These are phyloP conservation scores for Yasuhikotakia modesta DNA, from an alignment of 2,797 vertebrate species.

Conservation along the genomic window DNA sequence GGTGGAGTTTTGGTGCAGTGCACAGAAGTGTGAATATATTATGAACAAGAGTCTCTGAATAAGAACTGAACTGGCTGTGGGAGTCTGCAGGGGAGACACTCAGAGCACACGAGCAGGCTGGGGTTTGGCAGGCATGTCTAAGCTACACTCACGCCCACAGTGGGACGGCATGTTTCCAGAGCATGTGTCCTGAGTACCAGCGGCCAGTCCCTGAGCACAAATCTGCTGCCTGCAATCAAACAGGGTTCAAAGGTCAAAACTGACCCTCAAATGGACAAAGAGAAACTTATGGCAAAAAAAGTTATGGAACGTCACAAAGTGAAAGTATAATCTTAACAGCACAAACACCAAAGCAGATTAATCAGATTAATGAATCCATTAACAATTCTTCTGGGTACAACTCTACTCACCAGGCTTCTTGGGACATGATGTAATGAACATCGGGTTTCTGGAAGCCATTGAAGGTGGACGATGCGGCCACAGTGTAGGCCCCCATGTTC, in stretches of 20 bases:
- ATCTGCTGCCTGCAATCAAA: slow-evolving; percentile 83
- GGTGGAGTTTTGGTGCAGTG: background rate
- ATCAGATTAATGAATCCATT: too few species aligned
- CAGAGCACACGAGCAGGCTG: slow-evolving; percentile 81
- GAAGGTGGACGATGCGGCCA: slow-evolving; percentile 92
- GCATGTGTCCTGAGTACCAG: slow-evolving; percentile 77
- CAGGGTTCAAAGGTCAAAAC: background rate
- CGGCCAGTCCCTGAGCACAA: slow-evolving; percentile 74
- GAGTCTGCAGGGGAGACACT: slow-evolving; percentile 22
- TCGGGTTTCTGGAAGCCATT: slow-evolving; percentile 95
- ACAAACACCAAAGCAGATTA: too few species aligned
- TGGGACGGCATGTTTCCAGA: slow-evolving; percentile 77
- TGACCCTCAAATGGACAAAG: background rate
- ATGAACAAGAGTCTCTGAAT: too few species aligned
- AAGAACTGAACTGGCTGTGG: slow-evolving; percentile 19
- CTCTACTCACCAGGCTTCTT: slow-evolving; percentile 85
- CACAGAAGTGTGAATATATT: background rate
- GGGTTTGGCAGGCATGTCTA: slow-evolving; percentile 81
- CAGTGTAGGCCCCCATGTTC: slow-evolving; percentile 97
- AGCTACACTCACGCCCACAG: slow-evolving; percentile 86
- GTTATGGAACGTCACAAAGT: too few species aligned
- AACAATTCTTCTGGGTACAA: too few species aligned
- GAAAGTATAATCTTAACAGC: too few species aligned
- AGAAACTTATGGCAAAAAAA: too few species aligned
- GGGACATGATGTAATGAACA: slow-evolving; percentile 90